Evolutionary conservation across 1,140 invertebrate species (phyloP), one percentile per base, ranked within the genome.

Genomic region (Zelostemma sp.): DNA sequence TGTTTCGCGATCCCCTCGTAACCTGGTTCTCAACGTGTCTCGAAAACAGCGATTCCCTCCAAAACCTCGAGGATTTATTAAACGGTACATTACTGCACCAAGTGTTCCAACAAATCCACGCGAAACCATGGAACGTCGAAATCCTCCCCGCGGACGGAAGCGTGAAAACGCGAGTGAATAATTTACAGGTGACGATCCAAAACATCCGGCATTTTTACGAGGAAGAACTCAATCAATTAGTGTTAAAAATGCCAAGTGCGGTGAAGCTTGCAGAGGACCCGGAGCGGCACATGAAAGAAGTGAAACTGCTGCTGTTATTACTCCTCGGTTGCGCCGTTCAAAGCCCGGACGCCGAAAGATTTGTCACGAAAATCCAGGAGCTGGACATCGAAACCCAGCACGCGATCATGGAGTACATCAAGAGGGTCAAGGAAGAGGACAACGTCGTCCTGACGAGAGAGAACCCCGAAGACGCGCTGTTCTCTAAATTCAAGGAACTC

Each of bases 271-370:
- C 92, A 11, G 88, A 88, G 72, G 87, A 91, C 33, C 91, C 92
- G 17, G 88, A 90, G 76, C 87, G 87, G 63, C 92, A 93, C 19
- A 85, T 96, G 48, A 88, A 91, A 43, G 95, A 97, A 74, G 90
- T 98, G 87, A 91, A 93, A 73, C 88, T 94, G 11, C 82, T 97
- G 1, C 85, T 97, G 19, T 87, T 97, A 14, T 85, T 98, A 48
- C 83, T 98, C 15, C 88, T 98, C 48, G 96, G 96, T 17, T 97
- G 95, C 83, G 96, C 96, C n/a, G 95, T 98, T 3, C 96, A 98
- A 80, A 96, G 95, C 82, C 94, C 95, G 1, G 93, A 93, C 68
- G 97, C 97, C 79, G 93, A 97, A 80, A 84, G 90, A 25, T 96
- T 98, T 79, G 97, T 98, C 56, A 93, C 91, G n/a, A 88, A 89